Evolutionary conservation across 2,797 vertebrate species (phyloP).

Genomic region (Naso thynnoides): DNA sequence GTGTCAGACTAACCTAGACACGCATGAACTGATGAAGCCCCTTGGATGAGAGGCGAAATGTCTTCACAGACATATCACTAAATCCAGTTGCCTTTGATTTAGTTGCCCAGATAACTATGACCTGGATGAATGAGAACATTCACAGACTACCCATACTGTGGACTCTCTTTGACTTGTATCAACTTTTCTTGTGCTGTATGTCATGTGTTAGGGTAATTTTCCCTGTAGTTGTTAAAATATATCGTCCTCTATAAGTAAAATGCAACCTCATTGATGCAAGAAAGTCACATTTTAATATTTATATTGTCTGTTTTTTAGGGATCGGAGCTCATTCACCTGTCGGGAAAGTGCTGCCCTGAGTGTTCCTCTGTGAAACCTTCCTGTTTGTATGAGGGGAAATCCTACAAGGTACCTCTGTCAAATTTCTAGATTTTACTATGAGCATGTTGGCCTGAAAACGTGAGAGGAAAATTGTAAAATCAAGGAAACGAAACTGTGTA

Average conservation of each 20-base stretch:
- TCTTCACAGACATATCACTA: too few species aligned
- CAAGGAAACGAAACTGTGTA: slow-evolving; percentile 26
- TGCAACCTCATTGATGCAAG: neutral
- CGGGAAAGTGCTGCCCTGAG: slow-evolving; percentile 92
- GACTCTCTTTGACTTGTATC: neutral
- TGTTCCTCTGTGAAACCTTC: slow-evolving; percentile 82
- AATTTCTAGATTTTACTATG: neutral
- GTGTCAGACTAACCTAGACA: too few species aligned
- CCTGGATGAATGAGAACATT: too few species aligned
- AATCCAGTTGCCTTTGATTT: too few species aligned
- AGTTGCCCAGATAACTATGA: too few species aligned
- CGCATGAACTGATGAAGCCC: too few species aligned
- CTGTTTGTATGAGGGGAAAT: slow-evolving; percentile 81
- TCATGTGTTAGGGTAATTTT: neutral
- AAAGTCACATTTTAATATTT: neutral
- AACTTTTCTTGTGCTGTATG: neutral
- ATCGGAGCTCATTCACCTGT: slow-evolving; percentile 87
- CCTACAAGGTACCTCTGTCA: slow-evolving; percentile 59
- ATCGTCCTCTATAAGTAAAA: neutral
- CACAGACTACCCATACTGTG: too few species aligned
- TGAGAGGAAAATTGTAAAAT: slow-evolving; percentile 6
- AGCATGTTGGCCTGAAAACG: slow-evolving; percentile 1
- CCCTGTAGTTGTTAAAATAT: neutral
- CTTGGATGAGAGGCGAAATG: too few species aligned
- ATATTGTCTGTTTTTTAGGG: slow-evolving; percentile 77